Conservation (phyloP, 35 echinoderm and acorn worm genomes). For the Apostichopus parvimensis region DNA sequence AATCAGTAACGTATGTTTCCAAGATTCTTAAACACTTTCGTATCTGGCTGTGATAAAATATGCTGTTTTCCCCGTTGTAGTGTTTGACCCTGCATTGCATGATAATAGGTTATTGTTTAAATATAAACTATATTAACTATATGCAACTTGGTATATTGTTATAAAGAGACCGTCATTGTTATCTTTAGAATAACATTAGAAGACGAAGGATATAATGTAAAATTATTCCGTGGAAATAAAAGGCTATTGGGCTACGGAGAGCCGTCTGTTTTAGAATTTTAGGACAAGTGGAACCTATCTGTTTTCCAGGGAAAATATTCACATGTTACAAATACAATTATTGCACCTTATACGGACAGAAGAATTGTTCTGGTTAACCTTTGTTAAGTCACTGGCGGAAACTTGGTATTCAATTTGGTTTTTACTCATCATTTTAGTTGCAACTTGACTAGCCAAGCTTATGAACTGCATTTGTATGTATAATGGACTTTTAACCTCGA, state of each 20-base stretch:
- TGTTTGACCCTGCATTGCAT: not conserved
- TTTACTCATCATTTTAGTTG: too few relatives aligned
- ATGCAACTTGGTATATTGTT: not conserved
- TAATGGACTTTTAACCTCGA: too few relatives aligned
- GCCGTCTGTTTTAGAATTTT: not conserved
- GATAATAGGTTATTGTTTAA: not conserved
- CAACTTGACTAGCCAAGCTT: too few relatives aligned
- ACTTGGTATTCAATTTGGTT: too few relatives aligned
- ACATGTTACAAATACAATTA: not conserved
- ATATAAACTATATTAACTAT: not conserved
- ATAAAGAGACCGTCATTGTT: not conserved
- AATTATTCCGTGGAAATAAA: not conserved
- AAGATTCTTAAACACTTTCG: too few relatives aligned
- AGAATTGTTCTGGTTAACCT: not conserved
- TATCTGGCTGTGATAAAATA: too few relatives aligned
- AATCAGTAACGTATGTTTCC: too few relatives aligned
- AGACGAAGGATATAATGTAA: not conserved
- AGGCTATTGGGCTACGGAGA: not conserved
- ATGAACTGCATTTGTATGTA: too few relatives aligned
- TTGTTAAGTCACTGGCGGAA: not conserved
- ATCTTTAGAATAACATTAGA: not conserved
- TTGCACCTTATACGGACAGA: too few relatives aligned
- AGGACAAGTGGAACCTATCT: not conserved
- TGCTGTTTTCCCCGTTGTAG: too few relatives aligned
- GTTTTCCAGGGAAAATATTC: not conserved